Base-by-base conservation (phyloP, 2,797 vertebrate species). In the Pelodytes ibericus region DNA sequence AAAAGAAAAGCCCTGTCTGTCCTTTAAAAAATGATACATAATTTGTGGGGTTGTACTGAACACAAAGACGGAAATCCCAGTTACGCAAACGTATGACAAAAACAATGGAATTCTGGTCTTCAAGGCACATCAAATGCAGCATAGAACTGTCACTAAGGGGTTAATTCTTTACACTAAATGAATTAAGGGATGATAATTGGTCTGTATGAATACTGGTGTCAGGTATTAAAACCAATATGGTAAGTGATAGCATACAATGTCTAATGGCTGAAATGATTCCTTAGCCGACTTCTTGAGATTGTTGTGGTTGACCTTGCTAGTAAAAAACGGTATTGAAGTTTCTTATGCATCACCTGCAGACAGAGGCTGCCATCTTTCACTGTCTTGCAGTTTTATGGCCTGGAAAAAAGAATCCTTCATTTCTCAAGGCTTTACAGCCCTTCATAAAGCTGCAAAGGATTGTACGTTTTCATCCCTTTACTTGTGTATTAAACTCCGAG, bases 401-500 rank as follows among this genome's bases (percentile, higher is more conserved):
- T 69, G 77, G 85, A 85, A 77, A 85, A 85, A 78, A 24, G 24
- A 85, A 80, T 0, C 25, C 58, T 85, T 87, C 71, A 71, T 57
- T 85, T 87, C 51, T 44, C 81, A 79, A 82, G 83, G 80, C 2
- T 84, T 86, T 81, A 83, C 60, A 79, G 75, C 77, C 1, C 0
- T 85, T 69, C 82, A 80, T 82, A 85, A 86, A 87, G 80, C 18
- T 63, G 49, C 11, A 63, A 71, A 81, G 82, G 26, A 8, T 58
- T 87, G 81, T 81, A 59, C 71, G 31, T 73, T 83, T 86, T 87
- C 82, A 82, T 65, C 84, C 68, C 83, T 86, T 86, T 87, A 65
- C 72, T 72, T 78, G 68, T 78, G 56, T 24, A 69, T 78, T 80
- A 56, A 72, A 49, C 72, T 74, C 63, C 63, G 82, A 57, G 83